Base-by-base conservation (phyloP, 1,140 invertebrate genomes). In the Rhizoglyphus robini region DNA sequence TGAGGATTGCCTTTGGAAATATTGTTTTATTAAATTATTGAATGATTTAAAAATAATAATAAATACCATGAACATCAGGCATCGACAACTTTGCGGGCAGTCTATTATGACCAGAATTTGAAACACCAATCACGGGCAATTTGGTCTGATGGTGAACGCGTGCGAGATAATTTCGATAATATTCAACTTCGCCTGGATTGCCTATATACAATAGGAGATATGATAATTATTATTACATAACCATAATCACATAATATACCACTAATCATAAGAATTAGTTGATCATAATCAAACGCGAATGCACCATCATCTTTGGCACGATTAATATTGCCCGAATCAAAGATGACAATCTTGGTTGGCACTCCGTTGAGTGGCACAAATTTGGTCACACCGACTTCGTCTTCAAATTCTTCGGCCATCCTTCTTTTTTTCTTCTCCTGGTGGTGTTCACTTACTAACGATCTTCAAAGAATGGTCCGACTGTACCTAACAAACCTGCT, bases 1-100 rank as follows among this genome's bases (percentile, higher is more conserved):
- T 81, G 72, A 65, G 79, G 74, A 70, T 83, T 77, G 18, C 77
- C 77, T 67, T n/a, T n/a, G n/a, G n/a, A n/a, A n/a, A n/a, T n/a
- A n/a, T n/a, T n/a, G n/a, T n/a, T n/a, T n/a, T n/a, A n/a, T n/a
- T n/a, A n/a, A n/a, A n/a, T n/a, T n/a, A n/a, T n/a, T n/a, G n/a
- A n/a, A 41, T 54, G 51, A 20, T 8, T 54, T 20, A 54, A 32
- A 54, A 5, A 54, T 54, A 54, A 32, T 27, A 54, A 54, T 25
- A 27, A 8, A 8, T 27, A 54, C 51, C 8, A 32, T 27, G 23
- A 32, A 54, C 51, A 32, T 32, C 20, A 32, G 51, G 51, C 51
- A 54, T 54, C 51, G 51, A 54, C 20, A 54, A 32, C 8, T 31
- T 25, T 13, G 13, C 8, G 5, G 58, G 61, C 34, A 49, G 32